Percentiles rank a stretch among this genome's conserved stretches.
Evolutionary conservation across 1,140 invertebrate species (phyloP).

Genomic region (Holcopasites calliopsidis): DNA sequence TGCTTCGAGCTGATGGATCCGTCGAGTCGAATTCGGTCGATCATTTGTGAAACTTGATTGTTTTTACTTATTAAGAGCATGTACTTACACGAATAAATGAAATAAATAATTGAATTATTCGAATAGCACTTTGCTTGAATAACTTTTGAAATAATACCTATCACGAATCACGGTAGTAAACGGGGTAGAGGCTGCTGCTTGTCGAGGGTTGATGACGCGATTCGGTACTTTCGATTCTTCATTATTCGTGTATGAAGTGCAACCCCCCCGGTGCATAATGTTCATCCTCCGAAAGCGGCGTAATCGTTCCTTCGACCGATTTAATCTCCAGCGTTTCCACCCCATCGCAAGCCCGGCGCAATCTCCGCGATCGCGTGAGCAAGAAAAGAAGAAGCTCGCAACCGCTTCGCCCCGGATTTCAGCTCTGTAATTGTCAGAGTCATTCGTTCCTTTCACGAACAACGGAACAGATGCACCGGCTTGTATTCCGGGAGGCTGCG

Average conservation of each 20-base stretch:
- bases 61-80: too few relatives aligned
- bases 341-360: conserved; percentile 33
- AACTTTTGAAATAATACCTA: too few relatives aligned
- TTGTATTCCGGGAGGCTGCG: conserved; percentile 64
- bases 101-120: too few relatives aligned
- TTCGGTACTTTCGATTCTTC: too few relatives aligned
- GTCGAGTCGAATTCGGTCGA: not conserved
- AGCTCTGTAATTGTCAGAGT: conserved; percentile 71
- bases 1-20: not conserved
- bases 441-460: conserved; percentile 70
- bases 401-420: conserved; percentile 47
- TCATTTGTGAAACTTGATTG: too few relatives aligned
- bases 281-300: not conserved
- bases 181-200: too few relatives aligned
- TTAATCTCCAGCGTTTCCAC: conserved; percentile 48
- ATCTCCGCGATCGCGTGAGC: conserved; percentile 51
- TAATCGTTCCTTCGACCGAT: conserved; percentile 30
- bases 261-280: too few relatives aligned
- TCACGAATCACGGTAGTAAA: too few relatives aligned
- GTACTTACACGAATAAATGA: too few relatives aligned
- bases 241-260: too few relatives aligned
- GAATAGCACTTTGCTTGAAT: too few relatives aligned
- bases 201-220: too few relatives aligned
- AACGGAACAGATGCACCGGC: conserved; percentile 72
- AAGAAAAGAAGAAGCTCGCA: conserved; percentile 54